phyloP scores from a whole-genome alignment of 2,888 invertebrate genomes.

The Pseudanteris insignis region DNA sequence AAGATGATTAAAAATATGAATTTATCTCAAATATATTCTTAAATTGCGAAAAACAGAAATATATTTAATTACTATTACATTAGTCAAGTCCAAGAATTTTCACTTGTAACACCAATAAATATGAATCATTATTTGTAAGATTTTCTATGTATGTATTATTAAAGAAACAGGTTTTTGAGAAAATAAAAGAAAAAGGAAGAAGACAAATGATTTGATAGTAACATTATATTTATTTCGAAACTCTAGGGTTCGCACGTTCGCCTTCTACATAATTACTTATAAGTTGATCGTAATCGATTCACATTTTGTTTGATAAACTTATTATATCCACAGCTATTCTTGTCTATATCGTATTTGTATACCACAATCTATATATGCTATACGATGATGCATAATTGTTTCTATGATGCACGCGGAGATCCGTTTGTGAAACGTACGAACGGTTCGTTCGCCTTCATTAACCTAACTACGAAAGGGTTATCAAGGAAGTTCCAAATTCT shows the following conservation, averaged over 20 bases:
- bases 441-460: slow-evolving; percentile 25
- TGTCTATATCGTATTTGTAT: slow-evolving; percentile 41
- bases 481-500: too few relatives aligned
- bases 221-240: slow-evolving; percentile 58
- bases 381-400: slow-evolving; percentile 46
- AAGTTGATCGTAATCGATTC: slow-evolving; percentile 51
- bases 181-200: neutral
- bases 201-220: slow-evolving; percentile 30
- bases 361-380: slow-evolving; percentile 46
- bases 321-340: slow-evolving; percentile 48
- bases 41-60: too few relatives aligned
- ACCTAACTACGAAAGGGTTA: slow-evolving; percentile 27
- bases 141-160: too few relatives aligned
- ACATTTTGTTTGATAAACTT: slow-evolving; percentile 50
- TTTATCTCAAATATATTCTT: too few relatives aligned
- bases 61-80: too few relatives aligned
- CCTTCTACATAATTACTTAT: slow-evolving; percentile 52
- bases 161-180: too few relatives aligned
- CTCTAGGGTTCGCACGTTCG: slow-evolving; percentile 52
- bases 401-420: slow-evolving; percentile 62
- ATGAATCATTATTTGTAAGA: too few relatives aligned
- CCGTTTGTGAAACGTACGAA: slow-evolving; percentile 44
- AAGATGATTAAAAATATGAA: too few relatives aligned
- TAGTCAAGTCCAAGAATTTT: too few relatives aligned
- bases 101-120: too few relatives aligned